Conservation (phyloP, 2,113 vertebrate species). For the Trachemys scripta region DNA sequence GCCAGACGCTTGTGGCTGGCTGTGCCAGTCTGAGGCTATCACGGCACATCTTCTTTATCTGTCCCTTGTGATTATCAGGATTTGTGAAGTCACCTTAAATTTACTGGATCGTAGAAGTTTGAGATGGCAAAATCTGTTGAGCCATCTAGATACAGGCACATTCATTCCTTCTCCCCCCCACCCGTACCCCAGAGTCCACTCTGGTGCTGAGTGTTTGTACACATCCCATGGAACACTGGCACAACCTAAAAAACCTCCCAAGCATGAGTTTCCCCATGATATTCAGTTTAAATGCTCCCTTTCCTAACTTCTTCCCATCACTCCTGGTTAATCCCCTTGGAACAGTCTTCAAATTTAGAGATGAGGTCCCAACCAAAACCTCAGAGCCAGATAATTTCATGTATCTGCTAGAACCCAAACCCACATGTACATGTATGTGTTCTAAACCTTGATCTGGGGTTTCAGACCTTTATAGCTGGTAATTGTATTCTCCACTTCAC, state of each 20-base stretch:
- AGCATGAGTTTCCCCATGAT: not conserved
- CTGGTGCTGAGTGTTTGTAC: not conserved
- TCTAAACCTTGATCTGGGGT: not conserved
- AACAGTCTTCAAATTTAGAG: not conserved
- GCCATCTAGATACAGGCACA: not conserved
- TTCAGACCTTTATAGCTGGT: not conserved
- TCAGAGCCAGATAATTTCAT: not conserved
- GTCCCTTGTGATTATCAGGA: not conserved
- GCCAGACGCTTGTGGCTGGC: not conserved
- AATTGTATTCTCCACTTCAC: not conserved
- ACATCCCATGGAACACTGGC: not conserved
- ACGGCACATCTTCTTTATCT: not conserved
- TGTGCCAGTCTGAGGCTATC: not conserved
- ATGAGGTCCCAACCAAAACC: not conserved
- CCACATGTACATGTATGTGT: not conserved
- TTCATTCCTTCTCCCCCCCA: not conserved
- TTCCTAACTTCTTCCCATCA: not conserved
- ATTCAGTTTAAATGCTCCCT: not conserved
- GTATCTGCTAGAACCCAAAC: not conserved
- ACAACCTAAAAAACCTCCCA: not conserved
- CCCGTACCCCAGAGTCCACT: not conserved
- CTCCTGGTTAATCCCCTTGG: no score
- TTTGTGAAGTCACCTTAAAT: slow-evolving; percentile 1
- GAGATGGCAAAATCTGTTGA: not conserved
- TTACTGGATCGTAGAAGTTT: not conserved